These are phyloP conservation scores for Anguilla rostrata DNA, from an alignment of 2,113 vertebrate species.

Conservation along the genomic window DNA sequence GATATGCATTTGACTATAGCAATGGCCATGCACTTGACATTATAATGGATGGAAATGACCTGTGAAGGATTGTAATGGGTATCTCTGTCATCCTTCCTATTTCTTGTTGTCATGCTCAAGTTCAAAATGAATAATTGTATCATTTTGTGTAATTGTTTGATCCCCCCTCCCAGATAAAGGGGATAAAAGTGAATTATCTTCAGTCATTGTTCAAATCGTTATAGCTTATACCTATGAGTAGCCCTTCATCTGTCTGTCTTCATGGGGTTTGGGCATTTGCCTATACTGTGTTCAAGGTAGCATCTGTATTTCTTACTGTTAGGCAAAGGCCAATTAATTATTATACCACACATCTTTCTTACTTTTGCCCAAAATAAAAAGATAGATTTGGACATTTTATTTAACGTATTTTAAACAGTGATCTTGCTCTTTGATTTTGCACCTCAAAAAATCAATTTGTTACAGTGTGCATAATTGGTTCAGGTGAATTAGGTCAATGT, in stretches of 20 bases:
- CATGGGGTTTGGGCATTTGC: constrained; percentile 8
- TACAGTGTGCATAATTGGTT: not conserved
- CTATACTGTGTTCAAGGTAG: not conserved
- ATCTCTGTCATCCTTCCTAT: not conserved
- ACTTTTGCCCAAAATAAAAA: too few species aligned
- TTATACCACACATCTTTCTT: too few species aligned
- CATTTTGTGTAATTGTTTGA: constrained; percentile 9
- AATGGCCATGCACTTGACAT: not conserved
- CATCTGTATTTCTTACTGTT: not conserved
- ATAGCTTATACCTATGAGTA: not conserved
- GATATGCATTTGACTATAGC: too few species aligned
- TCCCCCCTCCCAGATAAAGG: not conserved
- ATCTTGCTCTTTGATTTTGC: too few species aligned
- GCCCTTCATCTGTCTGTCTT: not conserved
- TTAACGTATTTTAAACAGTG: too few species aligned
- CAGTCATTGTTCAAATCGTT: not conserved
- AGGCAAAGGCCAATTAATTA: not conserved
- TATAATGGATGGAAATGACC: not conserved
- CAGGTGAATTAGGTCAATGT: constrained; percentile 1
- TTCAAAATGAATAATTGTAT: constrained; percentile 1
- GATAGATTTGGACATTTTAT: not conserved
- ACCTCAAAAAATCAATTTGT: not conserved
- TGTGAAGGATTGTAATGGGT: not conserved
- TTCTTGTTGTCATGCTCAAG: not conserved
- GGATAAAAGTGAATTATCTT: not conserved